phyloP scores from a whole-genome alignment of 2,797 vertebrate genomes.

The Benthosema pterotum region DNA sequence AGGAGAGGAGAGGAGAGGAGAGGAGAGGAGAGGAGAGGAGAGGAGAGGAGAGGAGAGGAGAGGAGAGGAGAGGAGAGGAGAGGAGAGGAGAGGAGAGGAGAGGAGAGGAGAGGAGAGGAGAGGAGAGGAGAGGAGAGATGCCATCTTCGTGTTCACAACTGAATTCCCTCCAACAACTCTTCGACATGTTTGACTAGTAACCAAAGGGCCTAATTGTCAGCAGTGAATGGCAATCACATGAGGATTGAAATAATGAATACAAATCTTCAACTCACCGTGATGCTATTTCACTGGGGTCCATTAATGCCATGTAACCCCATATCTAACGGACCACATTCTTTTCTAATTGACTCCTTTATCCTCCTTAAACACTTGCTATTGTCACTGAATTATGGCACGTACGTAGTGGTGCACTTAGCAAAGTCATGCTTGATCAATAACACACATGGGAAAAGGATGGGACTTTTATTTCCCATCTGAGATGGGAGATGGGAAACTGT shows the following conservation, averaged over 20 bases:
- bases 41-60: background rate
- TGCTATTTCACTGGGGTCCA: background rate
- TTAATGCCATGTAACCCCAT: background rate
- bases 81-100: conserved; percentile 1
- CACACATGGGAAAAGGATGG: too few relatives aligned
- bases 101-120: background rate
- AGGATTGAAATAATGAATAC: too few relatives aligned
- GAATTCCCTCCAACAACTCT: too few relatives aligned
- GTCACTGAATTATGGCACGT: too few relatives aligned
- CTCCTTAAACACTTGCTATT: conserved; percentile 5
- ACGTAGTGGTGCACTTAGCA: too few relatives aligned
- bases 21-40: background rate
- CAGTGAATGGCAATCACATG: too few relatives aligned
- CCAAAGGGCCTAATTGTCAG: too few relatives aligned
- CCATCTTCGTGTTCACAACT: too few relatives aligned
- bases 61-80: background rate
- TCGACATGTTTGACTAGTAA: background rate
- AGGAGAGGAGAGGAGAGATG: background rate
- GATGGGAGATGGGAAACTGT: too few relatives aligned
- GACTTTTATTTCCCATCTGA: too few relatives aligned
- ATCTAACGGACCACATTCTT: conserved; percentile 13
- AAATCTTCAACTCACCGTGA: background rate
- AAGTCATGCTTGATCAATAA: too few relatives aligned
- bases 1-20: background rate
- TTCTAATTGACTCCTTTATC: conserved; percentile 21